These are phyloP conservation scores for Leptinotarsa texana DNA, from an alignment of 1,140 invertebrate species.

Conservation along the genomic window DNA sequence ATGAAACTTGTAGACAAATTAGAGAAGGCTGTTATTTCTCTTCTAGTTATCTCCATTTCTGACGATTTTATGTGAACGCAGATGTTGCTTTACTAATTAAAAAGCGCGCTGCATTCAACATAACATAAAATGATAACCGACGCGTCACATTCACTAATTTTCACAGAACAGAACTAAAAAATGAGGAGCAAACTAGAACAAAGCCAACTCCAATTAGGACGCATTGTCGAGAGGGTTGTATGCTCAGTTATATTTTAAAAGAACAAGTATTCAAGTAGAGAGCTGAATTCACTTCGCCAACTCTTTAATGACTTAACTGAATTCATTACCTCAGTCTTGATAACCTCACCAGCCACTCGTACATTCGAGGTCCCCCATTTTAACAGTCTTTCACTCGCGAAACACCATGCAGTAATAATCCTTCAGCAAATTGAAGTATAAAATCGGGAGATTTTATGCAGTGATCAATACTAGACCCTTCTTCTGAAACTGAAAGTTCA, in stretches of 20 bases:
- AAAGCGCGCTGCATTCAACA: constrained; percentile 40
- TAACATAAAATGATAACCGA: constrained; percentile 42
- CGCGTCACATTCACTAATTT: constrained; percentile 42
- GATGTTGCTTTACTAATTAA: constrained; percentile 41
- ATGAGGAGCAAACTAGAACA: constrained; percentile 44
- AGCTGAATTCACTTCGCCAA: constrained; percentile 36
- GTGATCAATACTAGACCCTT: neutral
- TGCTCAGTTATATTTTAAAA: constrained; percentile 39
- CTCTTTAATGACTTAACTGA: constrained; percentile 35
- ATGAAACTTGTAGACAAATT: too few relatives aligned
- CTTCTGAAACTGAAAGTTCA: neutral
- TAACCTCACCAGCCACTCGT: neutral
- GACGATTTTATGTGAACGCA: too few relatives aligned
- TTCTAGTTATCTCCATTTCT: too few relatives aligned
- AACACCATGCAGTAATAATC: constrained; percentile 5
- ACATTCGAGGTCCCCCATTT: constrained; percentile 4
- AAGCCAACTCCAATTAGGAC: constrained; percentile 48
- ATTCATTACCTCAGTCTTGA: constrained; percentile 31
- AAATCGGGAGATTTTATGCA: constrained; percentile 14
- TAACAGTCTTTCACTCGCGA: neutral
- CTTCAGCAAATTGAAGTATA: neutral
- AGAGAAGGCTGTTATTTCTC: too few relatives aligned
- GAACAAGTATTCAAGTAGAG: constrained; percentile 37
- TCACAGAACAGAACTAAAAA: constrained; percentile 43
- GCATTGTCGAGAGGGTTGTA: constrained; percentile 39